Evolutionary conservation across 2,797 vertebrate species (phyloP).

Genomic region (Taenioides sp.): DNA sequence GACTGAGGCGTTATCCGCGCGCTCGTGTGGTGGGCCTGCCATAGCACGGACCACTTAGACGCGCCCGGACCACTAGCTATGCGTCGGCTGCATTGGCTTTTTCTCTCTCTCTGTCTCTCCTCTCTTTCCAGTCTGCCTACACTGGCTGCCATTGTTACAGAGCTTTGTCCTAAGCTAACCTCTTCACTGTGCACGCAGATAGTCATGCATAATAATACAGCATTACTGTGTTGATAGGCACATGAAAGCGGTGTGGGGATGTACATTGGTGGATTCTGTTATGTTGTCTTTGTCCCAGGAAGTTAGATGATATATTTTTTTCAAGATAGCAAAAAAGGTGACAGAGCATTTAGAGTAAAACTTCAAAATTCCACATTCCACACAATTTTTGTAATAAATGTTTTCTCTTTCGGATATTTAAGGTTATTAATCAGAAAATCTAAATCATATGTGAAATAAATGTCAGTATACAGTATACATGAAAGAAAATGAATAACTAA

Average conservation of each 20-base stretch:
- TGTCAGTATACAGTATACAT: too few species aligned
- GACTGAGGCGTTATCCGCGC: constrained; percentile 66
- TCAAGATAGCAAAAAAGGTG: not conserved
- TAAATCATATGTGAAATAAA: too few species aligned
- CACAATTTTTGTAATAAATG: too few species aligned
- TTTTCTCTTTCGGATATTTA: too few species aligned
- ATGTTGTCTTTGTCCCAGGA: not conserved
- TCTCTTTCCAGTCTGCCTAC: constrained; percentile 14
- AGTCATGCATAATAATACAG: constrained; percentile 4
- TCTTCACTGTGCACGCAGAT: constrained; percentile 15
- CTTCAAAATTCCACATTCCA: too few species aligned
- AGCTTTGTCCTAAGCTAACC: constrained; percentile 59
- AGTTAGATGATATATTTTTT: not conserved
- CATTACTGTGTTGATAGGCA: not conserved
- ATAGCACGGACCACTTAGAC: constrained; percentile 65
- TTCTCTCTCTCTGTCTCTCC: not conserved
- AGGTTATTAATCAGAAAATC: too few species aligned
- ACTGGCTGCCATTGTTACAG: constrained; percentile 48
- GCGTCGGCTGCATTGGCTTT: not conserved
- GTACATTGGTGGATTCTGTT: not conserved
- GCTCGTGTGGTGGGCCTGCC: constrained; percentile 65
- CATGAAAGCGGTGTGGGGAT: not conserved
- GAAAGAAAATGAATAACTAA: too few species aligned
- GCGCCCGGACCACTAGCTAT: constrained; percentile 66
- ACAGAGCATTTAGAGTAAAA: too few species aligned